phyloP scores from a whole-genome alignment of 2,888 invertebrate species.

The Suillia variegata region DNA sequence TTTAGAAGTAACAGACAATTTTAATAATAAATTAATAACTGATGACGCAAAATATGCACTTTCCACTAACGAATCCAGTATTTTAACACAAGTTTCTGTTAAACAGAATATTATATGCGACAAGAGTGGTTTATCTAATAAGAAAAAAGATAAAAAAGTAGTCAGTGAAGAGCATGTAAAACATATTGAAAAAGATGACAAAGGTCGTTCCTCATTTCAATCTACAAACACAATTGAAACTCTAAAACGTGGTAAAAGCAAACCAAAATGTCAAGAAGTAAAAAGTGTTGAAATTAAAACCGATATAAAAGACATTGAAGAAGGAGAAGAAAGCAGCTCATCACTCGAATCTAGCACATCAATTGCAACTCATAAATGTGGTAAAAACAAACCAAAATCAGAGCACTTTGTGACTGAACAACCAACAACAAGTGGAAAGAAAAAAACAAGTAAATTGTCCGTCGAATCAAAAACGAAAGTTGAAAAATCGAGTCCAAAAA shows the following conservation, averaged over 20 bases:
- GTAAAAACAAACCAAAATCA: constrained; percentile 12
- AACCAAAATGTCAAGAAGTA: too few relatives aligned
- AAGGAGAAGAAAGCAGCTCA: too few relatives aligned
- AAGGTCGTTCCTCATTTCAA: too few relatives aligned
- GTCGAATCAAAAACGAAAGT: not conserved
- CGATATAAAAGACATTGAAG: too few relatives aligned
- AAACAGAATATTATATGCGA: not conserved
- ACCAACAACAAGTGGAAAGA: not conserved
- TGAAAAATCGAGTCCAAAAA: constrained; percentile 9
- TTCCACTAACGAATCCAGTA: too few relatives aligned
- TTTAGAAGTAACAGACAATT: too few relatives aligned
- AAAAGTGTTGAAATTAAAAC: too few relatives aligned
- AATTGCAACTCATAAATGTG: constrained; percentile 11
- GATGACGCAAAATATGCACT: too few relatives aligned
- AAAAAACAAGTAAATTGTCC: not conserved
- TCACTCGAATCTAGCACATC: constrained; percentile 5
- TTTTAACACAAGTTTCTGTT: not conserved
- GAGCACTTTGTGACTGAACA: not conserved
- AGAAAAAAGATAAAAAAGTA: not conserved
- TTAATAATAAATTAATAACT: too few relatives aligned
- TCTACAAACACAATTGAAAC: not conserved
- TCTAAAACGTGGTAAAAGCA: not conserved
- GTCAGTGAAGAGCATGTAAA: not conserved
- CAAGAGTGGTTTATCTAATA: not conserved
- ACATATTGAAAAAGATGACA: too few relatives aligned